Evolutionary conservation across 2,113 vertebrate species (phyloP).

Genomic region (Damaliscus lunatus): DNA sequence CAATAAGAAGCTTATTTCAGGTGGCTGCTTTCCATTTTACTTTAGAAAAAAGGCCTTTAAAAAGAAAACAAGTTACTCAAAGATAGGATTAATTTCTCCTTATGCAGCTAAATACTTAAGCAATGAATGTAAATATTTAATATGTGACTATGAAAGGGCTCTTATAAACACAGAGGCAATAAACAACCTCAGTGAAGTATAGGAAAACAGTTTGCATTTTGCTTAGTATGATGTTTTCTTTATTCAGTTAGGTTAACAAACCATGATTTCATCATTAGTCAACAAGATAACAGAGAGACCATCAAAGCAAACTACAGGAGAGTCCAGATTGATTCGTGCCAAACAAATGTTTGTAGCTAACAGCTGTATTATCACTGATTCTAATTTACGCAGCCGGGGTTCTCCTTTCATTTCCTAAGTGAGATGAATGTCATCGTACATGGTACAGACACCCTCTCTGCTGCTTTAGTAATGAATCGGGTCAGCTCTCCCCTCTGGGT

Average conservation of each 20-base stretch:
- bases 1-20: conserved; percentile 71
- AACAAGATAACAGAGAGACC: conserved; percentile 83
- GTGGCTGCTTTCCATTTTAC: conserved; percentile 71
- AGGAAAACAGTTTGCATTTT: conserved; percentile 70
- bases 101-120: conserved; percentile 66
- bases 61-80: conserved; percentile 67
- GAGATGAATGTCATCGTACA: conserved; percentile 71
- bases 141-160: conserved; percentile 73
- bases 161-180: conserved; percentile 79
- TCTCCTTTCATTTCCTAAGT: conserved; percentile 78
- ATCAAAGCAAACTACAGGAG: conserved; percentile 89
- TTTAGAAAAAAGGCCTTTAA: conserved; percentile 60
- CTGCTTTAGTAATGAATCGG: conserved; percentile 38
- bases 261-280: conserved; percentile 86
- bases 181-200: conserved; percentile 75
- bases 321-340: conserved; percentile 79
- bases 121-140: conserved; percentile 78
- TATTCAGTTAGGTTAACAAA: conserved; percentile 84
- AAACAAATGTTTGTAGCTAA: conserved; percentile 83
- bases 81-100: conserved; percentile 71
- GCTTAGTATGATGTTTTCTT: conserved; percentile 83
- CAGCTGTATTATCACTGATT: conserved; percentile 84
- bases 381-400: conserved; percentile 80
- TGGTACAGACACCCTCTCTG: conserved; percentile 61
- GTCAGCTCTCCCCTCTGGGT: conserved; percentile 53